phyloP scores from a whole-genome alignment of 2,888 invertebrate species.

The Andrena camellia region DNA sequence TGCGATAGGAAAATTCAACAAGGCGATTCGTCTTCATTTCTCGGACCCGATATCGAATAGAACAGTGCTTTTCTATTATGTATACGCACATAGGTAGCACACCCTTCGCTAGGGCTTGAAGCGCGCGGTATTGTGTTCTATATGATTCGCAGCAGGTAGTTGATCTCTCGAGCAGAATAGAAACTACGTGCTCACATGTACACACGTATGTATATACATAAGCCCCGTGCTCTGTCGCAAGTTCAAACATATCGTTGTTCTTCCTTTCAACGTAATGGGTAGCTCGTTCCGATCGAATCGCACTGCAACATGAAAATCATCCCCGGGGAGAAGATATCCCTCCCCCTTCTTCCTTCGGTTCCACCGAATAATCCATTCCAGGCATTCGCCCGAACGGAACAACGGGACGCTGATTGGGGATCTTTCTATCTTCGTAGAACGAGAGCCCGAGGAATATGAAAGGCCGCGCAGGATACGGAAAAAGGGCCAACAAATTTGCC shows the following conservation, averaged over 20 bases:
- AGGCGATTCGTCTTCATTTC: neutral
- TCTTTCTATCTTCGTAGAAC: neutral
- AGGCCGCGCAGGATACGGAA: neutral
- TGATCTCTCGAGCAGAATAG: neutral
- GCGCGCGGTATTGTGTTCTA: neutral
- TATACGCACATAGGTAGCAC: no score
- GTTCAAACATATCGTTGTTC: constrained; percentile 14
- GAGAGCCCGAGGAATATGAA: constrained; percentile 12
- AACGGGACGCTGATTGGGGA: constrained; percentile 2
- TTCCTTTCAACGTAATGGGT: constrained; percentile 12
- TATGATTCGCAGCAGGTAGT: constrained; percentile 13
- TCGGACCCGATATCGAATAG: neutral
- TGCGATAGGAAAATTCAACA: constrained; percentile 3
- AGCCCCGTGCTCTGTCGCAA: no score
- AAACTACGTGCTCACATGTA: neutral
- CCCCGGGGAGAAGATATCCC: constrained; percentile 7
- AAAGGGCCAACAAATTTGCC: neutral
- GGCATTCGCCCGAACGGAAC: constrained; percentile 40
- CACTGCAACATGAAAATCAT: constrained; percentile 20
- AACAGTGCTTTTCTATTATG: neutral
- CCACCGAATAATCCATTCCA: constrained; percentile 69
- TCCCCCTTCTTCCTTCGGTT: constrained; percentile 46
- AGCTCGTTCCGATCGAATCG: constrained; percentile 47
- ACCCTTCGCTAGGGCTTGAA: no score
- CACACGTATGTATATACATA: no score